Conservation (phyloP, 2,797 vertebrate genomes). For the Danionella dracula region DNA sequence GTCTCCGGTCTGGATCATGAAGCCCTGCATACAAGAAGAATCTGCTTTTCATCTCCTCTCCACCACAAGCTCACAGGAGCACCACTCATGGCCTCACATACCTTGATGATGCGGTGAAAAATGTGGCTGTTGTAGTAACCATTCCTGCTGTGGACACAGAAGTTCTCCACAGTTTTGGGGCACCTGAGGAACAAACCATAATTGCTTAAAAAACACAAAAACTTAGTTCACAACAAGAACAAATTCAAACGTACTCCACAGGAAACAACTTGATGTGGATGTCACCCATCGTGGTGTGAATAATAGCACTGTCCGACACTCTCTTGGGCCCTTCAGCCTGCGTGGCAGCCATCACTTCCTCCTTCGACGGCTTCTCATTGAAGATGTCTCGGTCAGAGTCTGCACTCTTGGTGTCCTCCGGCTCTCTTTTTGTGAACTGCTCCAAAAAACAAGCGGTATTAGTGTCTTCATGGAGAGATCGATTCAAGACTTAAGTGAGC, state of each 20-base stretch:
- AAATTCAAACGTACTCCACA: constrained; percentile 81
- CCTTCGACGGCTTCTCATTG: constrained; percentile 98
- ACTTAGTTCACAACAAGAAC: not conserved
- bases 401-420: constrained; percentile 94
- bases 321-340: constrained; percentile 97
- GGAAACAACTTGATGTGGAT: constrained; percentile 96
- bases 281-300: constrained; percentile 98
- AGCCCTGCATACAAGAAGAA: constrained; percentile 70
- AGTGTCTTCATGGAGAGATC: not conserved
- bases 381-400: constrained; percentile 98
- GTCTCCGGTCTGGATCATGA: constrained; percentile 98
- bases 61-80: not conserved
- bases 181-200: constrained; percentile 66
- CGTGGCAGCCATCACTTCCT: constrained; percentile 98
- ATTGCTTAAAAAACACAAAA: too few species aligned
- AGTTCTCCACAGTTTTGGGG: constrained; percentile 98
- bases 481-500: too few species aligned
- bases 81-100: constrained; percentile 37
- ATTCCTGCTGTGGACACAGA: constrained; percentile 97
- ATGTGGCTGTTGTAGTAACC: constrained; percentile 93
- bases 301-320: constrained; percentile 94
- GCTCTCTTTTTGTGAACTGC: constrained; percentile 93
- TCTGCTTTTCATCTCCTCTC: not conserved
- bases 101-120: constrained; percentile 97
- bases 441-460: not conserved